Evolutionary conservation across 1,140 invertebrate species (phyloP), one percentile per base, ranked within the genome.

Genomic region (Radopholus similis): DNA sequence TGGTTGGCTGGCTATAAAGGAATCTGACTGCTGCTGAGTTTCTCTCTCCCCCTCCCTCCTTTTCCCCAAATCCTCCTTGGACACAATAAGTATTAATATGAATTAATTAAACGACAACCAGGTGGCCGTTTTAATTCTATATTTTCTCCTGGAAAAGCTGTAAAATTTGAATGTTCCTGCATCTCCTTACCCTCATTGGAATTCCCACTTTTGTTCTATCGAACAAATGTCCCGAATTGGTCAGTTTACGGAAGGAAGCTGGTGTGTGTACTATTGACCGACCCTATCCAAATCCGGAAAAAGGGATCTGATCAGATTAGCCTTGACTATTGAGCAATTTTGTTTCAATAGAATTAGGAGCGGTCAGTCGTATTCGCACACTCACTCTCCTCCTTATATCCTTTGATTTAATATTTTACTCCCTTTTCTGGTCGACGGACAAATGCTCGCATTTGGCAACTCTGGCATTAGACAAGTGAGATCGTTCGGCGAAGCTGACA

Each of bases 361-460:
- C 51, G 30, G 3, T 15, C 4, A 34, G 35, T 32, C 35, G 51
- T 54, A 32, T n/a, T n/a, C n/a, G n/a, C n/a, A n/a, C n/a, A n/a
- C n/a, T n/a, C n/a, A n/a, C n/a, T n/a, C n/a, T n/a, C n/a, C n/a
- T n/a, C n/a, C n/a, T n/a, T n/a, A n/a, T n/a, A n/a, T n/a, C n/a
- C n/a, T n/a, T n/a, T n/a, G n/a, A n/a, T n/a, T n/a, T n/a, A n/a
- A n/a, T n/a, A n/a, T n/a, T n/a, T n/a, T n/a, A n/a, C n/a, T n/a
- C n/a, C n/a, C 51, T 54, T 15, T 15, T 18, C 49, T 62, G 49
- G 44, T 55, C 18, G 56, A 66, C 49, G 64, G 64, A 23, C 49
- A 44, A 15, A 47, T 37, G 28, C 38, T 66, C 40, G 47, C 30
- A 26, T 66, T 66, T 66, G 59, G 40, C 15, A 62, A 62, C 49